phyloP scores from a whole-genome alignment of 1,140 invertebrate species.

The Argopecten irradians region DNA sequence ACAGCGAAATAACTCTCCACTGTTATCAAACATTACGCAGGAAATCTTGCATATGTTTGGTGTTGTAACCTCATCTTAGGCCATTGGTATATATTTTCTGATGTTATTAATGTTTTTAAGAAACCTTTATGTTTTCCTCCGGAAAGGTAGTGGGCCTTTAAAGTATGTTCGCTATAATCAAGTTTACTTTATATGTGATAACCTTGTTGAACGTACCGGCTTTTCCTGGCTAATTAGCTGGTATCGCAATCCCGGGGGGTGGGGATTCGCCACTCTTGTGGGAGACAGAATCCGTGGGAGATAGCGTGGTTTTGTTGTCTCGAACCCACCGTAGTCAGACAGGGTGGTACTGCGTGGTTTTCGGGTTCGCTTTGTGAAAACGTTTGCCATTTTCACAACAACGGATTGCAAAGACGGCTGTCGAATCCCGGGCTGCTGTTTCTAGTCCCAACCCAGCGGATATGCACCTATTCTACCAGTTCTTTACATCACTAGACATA shows the following conservation, averaged over 20 bases:
- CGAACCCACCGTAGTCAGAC: slow-evolving; percentile 38
- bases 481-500: not conserved
- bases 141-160: too few species aligned
- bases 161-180: too few species aligned
- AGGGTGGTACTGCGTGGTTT: slow-evolving; percentile 44
- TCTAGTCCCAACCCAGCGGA: not conserved
- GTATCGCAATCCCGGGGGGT: slow-evolving; percentile 43
- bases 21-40: too few species aligned
- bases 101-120: too few species aligned
- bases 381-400: slow-evolving; percentile 47
- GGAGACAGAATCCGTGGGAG: slow-evolving; percentile 44
- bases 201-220: slow-evolving; percentile 38
- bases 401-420: not conserved
- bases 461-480: not conserved
- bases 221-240: slow-evolving; percentile 40
- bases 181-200: too few species aligned
- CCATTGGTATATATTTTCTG: too few species aligned
- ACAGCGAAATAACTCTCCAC: too few species aligned
- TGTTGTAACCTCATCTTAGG: too few species aligned
- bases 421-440: not conserved
- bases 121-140: too few species aligned
- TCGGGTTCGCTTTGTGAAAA: slow-evolving; percentile 34
- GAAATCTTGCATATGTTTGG: too few species aligned
- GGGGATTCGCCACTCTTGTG: slow-evolving; percentile 47
- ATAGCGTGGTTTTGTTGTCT: slow-evolving; percentile 20